phyloP scores from a whole-genome alignment of 2,888 invertebrate genomes.

The Ochropleura plecta region DNA sequence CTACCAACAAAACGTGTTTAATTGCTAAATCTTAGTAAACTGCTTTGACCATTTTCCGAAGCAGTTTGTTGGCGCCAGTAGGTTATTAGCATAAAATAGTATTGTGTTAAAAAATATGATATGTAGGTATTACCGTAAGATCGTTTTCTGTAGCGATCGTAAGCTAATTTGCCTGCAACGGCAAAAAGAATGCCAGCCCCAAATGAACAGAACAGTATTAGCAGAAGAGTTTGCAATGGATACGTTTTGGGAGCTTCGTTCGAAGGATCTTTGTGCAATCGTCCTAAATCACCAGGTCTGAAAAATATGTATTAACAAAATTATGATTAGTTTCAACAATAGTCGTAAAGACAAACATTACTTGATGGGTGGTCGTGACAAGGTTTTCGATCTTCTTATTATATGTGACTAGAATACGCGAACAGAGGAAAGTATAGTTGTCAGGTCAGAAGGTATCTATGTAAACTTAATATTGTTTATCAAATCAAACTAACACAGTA shows the following conservation, averaged over 20 bases:
- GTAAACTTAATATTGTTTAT: neutral
- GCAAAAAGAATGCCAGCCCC: conserved; percentile 43
- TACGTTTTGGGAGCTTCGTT: neutral
- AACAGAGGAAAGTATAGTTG: neutral
- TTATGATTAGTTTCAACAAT: neutral
- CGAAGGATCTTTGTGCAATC: fast-evolving
- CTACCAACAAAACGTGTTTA: no score
- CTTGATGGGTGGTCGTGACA: neutral
- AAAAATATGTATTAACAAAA: conserved; percentile 31
- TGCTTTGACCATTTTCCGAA: neutral
- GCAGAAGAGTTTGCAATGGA: conserved; percentile 19
- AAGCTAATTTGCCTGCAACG: conserved; percentile 34
- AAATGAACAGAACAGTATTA: conserved; percentile 44
- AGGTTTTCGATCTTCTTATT: neutral
- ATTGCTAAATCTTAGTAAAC: no score
- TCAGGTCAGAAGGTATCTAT: neutral
- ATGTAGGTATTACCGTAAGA: conserved; percentile 51
- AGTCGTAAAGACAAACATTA: neutral
- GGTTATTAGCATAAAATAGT: neutral
- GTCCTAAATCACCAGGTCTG: neutral
- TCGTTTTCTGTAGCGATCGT: conserved; percentile 37
- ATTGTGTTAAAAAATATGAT: neutral
- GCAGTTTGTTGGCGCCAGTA: neutral
- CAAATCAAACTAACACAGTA: neutral
- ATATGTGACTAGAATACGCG: neutral